Base-by-base conservation (phyloP, 2,797 vertebrate genomes). In the Eulemur albifrons region DNA sequence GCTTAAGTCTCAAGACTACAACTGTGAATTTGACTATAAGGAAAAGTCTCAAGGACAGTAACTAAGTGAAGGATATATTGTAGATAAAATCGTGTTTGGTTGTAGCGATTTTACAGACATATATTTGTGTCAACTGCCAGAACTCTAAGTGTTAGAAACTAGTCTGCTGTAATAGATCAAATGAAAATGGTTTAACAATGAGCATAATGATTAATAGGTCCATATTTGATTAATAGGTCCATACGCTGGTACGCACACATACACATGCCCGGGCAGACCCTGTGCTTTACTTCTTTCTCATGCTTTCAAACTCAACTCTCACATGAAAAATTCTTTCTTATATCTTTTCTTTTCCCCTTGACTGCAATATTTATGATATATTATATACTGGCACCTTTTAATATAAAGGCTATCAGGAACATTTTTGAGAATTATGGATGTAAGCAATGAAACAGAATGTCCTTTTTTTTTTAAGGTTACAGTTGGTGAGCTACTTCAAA, bases 391-490 rank as follows among this genome's bases (percentile, higher is more conserved):
- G 35, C 3, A 50, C 25, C 35, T 76, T 96, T 98, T 97, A 97
- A 95, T 76, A 4, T 30, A 95, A 48, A 20, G 5, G 61, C 72
- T 61, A 14, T 90, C 50, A 90, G 17, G 85, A 86, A 83, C 73
- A 88, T 91, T 98, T 94, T 94, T 93, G 95, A 98, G 87, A 79
- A 83, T 96, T 97, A 85, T 90, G 83, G 84, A 95, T 95, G 38
- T 90, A 65, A 75, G 61, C 90, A 96, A 83, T 96, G 93, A 97
- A 97, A 84, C 25, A 54, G 94, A 38, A n/a, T 76, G 14, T 97
- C 40, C 83, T 97, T 97, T 63, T 90, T 96, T 97, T 97, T 81
- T 97, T 98, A 97, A 98, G 94, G 77, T 93, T 93, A 95, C 12
- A 77, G 14, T 95, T 97, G 85, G 93, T 97, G 91, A 95, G 54